phyloP scores from a whole-genome alignment of 2,888 invertebrate species.

The Hemaris fuciformis region DNA sequence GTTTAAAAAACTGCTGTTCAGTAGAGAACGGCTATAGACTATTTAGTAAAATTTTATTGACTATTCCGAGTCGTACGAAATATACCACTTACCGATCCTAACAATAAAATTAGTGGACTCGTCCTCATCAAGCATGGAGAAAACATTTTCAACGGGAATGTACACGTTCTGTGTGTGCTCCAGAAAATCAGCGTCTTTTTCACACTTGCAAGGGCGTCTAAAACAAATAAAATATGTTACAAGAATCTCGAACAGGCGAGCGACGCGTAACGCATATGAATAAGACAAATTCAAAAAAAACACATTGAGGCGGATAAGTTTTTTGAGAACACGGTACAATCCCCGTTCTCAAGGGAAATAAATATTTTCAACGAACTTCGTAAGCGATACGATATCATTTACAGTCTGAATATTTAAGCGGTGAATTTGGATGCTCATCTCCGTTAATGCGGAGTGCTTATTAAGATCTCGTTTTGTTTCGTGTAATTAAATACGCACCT shows the following conservation, averaged over 20 bases:
- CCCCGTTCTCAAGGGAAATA: slow-evolving; percentile 40
- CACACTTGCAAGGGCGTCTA: slow-evolving; percentile 77
- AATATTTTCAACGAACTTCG: slow-evolving; percentile 51
- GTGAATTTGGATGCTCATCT: slow-evolving; percentile 31
- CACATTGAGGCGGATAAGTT: slow-evolving; percentile 24
- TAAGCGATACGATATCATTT: slow-evolving; percentile 54
- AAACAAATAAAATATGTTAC: slow-evolving; percentile 10
- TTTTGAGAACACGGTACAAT: slow-evolving; percentile 27
- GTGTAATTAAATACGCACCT: slow-evolving; percentile 45
- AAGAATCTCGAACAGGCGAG: not conserved
- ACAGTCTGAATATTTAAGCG: slow-evolving; percentile 27
- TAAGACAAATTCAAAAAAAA: slow-evolving; percentile 15
- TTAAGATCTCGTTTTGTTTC: slow-evolving; percentile 23
- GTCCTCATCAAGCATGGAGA: slow-evolving; percentile 74
- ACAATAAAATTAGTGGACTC: slow-evolving; percentile 72
- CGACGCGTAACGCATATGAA: not conserved
- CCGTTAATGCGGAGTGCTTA: slow-evolving; percentile 20
- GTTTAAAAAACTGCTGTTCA: too few relatives aligned
- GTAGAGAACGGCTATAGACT: too few relatives aligned
- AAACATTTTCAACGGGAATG: slow-evolving; percentile 78
- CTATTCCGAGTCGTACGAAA: slow-evolving; percentile 1
- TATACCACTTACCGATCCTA: slow-evolving; percentile 60
- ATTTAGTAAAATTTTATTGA: too few relatives aligned
- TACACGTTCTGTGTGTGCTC: slow-evolving; percentile 78
- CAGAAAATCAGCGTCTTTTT: slow-evolving; percentile 76